Base-by-base conservation (phyloP, 2,797 vertebrate species). In the Margarornis squamiger region DNA sequence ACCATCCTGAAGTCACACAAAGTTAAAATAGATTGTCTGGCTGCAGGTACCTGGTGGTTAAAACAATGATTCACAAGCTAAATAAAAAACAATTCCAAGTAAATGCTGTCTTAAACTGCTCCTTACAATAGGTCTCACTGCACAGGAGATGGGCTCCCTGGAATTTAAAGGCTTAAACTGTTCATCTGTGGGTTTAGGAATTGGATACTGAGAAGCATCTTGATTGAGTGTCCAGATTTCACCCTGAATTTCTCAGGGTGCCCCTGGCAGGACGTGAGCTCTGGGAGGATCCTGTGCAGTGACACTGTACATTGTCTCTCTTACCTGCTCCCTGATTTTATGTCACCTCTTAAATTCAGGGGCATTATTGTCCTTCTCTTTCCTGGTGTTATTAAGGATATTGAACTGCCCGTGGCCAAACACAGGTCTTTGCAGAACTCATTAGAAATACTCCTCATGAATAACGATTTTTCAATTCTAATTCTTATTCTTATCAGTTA, bases 401-500 rank as follows among this genome's bases (percentile, higher is more conserved):
- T 65, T 80, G 67, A 76, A 81, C 94, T 77, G 68, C 48, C 24
- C 57, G 49, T 72, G 66, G 82, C 78, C 79, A 65, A 78, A 75
- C 55, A 51, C 68, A 78, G 66, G 38, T 62, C 79, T 78, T 81
- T 83, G 87, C 73, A 86, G 85, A 65, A n/a, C 70, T 86, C 79
- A 21, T 38, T 82, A 81, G 63, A 72, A 88, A 46, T 34, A 75
- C 11, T 82, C 54, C 48, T 72, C 0, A 0, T 66, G 75, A 89
- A 83, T 66, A 77, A 80, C 52, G 63, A 55, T 65, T 80, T 74
- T 70, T 36, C 74, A 74, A 48, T 84, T 65, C 58, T 19, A 43
- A 72, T 83, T 92, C 68, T 43, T 75, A 83, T 32, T 73, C 57
- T 78, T 95, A 92, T 30, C 86, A 72, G 81, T 80, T 93, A 77